A percentile compares a stretch with the other conserved stretches of the same genome.
phyloP scores from a whole-genome alignment of 1,140 invertebrate genomes.

The Rhopalosiphum padi region DNA sequence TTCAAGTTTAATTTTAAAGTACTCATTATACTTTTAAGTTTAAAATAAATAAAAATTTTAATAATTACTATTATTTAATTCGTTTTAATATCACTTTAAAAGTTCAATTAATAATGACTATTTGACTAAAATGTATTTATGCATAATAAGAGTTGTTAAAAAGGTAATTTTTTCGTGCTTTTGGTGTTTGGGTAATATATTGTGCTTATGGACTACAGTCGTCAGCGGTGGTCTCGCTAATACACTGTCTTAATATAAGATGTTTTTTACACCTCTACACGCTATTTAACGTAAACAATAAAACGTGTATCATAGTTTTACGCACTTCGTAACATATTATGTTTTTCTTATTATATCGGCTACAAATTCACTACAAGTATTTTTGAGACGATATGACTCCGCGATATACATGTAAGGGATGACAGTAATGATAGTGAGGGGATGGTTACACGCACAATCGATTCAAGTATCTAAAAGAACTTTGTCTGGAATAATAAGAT shows the following conservation, averaged over 20 bases:
- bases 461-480: background rate
- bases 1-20: too few relatives aligned
- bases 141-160: too few relatives aligned
- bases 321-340: background rate
- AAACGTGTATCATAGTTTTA: background rate
- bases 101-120: too few relatives aligned
- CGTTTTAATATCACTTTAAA: too few relatives aligned
- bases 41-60: too few relatives aligned
- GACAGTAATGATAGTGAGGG: background rate
- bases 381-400: background rate
- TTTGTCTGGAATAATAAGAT: background rate
- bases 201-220: too few relatives aligned
- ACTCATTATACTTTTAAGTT: too few relatives aligned
- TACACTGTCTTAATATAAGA: background rate
- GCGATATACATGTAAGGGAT: background rate
- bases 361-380: background rate
- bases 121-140: too few relatives aligned
- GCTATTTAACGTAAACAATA: background rate
- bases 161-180: too few relatives aligned
- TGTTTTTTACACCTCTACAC: background rate
- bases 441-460: background rate
- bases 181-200: too few relatives aligned
- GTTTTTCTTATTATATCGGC: too few relatives aligned
- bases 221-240: background rate
- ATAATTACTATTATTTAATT: too few relatives aligned